These are phyloP conservation scores for Scopus umbretta DNA, from an alignment of 2,113 vertebrate genomes.

Conservation along the genomic window DNA sequence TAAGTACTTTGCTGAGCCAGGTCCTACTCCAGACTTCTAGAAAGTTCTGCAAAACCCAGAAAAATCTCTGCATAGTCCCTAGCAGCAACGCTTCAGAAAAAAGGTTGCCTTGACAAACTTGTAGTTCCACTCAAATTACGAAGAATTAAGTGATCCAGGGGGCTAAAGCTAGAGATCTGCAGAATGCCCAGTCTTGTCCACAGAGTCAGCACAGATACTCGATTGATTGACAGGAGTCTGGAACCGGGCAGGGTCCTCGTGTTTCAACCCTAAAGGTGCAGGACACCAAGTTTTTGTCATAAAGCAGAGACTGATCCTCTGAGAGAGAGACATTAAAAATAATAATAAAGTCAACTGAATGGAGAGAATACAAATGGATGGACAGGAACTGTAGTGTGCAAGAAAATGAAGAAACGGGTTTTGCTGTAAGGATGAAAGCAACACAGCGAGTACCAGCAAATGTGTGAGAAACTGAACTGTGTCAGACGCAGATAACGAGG, in stretches of 20 bases:
- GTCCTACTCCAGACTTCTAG: background rate
- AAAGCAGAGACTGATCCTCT: background rate
- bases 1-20: background rate
- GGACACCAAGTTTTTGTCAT: background rate
- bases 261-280: background rate
- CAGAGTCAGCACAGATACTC: background rate
- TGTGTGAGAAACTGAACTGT: background rate
- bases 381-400: background rate
- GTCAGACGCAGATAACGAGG: background rate
- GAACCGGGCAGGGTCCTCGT: background rate
- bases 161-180: accelerated
- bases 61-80: background rate
- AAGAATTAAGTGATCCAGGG: background rate
- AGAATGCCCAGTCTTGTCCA: background rate
- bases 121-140: background rate
- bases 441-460: background rate
- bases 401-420: background rate
- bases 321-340: no score
- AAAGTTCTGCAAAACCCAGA: background rate
- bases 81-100: background rate
- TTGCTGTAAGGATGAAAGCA: background rate
- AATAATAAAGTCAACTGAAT: background rate
- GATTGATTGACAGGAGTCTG: accelerated
- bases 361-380: background rate
- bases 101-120: accelerated